Evolutionary conservation across 2,888 invertebrate genomes (phyloP), one percentile per base, ranked within the genome.

Genomic region (Agrilus mali): DNA sequence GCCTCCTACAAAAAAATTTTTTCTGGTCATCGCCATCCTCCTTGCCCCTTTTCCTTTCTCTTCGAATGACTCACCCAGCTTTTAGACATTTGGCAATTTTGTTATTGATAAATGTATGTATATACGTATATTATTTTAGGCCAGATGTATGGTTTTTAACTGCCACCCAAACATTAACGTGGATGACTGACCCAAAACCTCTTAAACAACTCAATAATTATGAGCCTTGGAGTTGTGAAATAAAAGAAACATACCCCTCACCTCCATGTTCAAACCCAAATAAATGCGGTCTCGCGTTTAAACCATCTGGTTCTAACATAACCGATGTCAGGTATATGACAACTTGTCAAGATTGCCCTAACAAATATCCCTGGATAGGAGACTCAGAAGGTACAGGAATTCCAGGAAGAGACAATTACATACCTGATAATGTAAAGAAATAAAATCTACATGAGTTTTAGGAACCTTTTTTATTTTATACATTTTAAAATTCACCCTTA

Each of bases 131-230:
- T 52, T 44, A 52, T 69, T 68, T 33, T 67, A 90, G 90, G 52
- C 76, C 82, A 41, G 89, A 90, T 62, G 87, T 90, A 7, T 88
- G 85, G 74, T 85, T 87, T 58, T 83, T 90, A 27, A 89, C 90
- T 4, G 75, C 80, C 27, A 89, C 90, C 0, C 89, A 92, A 71
- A 83, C 85, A n/a, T 66, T 93, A 45, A 85, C 86, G 34, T 93
- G 89, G 85, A 85, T 90, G 64, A 88, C 89, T 1, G 89, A 90
- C 56, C 90, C 90, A 0, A 81, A 80, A 57, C 72, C 84, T 1
- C 62, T 74, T 3, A 82, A 79, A 51, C 68, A 78, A 8, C 64
- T 92, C 32, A 71, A 63, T 55, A 80, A 76, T 58, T 87, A 80
- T 58, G 89, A 89, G 45, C 74, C 86, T 0, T 92, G 89, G 90